Evolutionary conservation across 2,888 invertebrate species (phyloP), one percentile per base, ranked within the genome.

Genomic region (Xylophagus ater): DNA sequence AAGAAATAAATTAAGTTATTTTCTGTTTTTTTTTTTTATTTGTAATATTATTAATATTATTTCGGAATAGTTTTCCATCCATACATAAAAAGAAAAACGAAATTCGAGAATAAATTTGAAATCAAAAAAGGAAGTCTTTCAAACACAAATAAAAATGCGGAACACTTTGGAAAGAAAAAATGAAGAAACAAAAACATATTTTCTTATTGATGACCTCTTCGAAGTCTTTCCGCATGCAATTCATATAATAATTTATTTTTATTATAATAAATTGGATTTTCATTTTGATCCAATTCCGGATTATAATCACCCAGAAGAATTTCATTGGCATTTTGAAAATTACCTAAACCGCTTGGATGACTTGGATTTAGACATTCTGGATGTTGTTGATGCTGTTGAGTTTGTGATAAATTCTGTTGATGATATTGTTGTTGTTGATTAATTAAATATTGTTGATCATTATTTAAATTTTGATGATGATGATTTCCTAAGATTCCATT

Each of bases 251-350:
- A 65, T 67, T 86, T 87, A 62, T 92, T 92, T 50, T 74, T 75
- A 52, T 82, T 78, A 60, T 81, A 89, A 60, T 89, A 92, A 62
- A 81, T 82, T 19, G 81, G 86, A 70, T 90, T 92, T 54, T 87
- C 78, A 38, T 70, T 64, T 43, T 80, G 78, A 55, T 66, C 75
- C 37, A 90, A 68, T 54, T 85, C 85, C 13, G 90, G 89, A 51
- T 74, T 74, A 59, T 87, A 87, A 14, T 43, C 38, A 28, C 40
- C 42, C 20, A 53, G 43, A 26, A 52, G 45, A 24, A 43, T 47
- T 14, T 48, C 37, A 4, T 43, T 19, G 26, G 32, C 37, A 6
- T 14, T 24, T 29, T 35, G 44, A 31, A 15, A 13, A 28, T 37
- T 35, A 30, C 35, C 13, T 15, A 20, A 20, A 39, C n/a, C 17